phyloP scores from a whole-genome alignment of 2,888 invertebrate species.

The Diarsia dahlii region DNA sequence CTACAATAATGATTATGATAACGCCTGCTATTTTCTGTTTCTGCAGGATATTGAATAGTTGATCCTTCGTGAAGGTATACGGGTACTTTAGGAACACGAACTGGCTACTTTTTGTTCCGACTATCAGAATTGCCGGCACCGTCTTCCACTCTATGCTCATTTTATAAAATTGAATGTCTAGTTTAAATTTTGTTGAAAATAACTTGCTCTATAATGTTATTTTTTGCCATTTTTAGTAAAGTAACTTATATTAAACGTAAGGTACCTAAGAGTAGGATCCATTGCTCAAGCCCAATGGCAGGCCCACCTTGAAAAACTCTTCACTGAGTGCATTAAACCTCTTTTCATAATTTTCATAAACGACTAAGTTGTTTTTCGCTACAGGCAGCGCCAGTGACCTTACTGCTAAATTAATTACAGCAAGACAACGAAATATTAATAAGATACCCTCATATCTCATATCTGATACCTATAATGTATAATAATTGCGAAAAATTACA shows the following conservation, averaged over 20 bases:
- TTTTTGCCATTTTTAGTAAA: background rate
- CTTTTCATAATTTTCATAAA: constrained; percentile 42
- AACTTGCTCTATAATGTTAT: background rate
- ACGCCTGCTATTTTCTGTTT: constrained; percentile 46
- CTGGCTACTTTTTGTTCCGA: background rate
- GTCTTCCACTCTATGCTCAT: background rate
- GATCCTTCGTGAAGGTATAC: background rate
- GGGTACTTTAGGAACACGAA: background rate
- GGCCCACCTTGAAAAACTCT: background rate
- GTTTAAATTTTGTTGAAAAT: background rate
- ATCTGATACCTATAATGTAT: too few relatives aligned
- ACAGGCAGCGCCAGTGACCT: constrained; percentile 59
- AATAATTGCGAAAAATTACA: constrained; percentile 27
- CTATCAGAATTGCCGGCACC: background rate
- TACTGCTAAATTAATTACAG: constrained; percentile 66
- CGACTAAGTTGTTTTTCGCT: constrained; percentile 50
- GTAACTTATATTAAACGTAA: background rate
- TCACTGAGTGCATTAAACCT: constrained; percentile 25
- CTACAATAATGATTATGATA: constrained; percentile 71
- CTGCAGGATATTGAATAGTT: constrained; percentile 34
- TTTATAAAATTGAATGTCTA: background rate
- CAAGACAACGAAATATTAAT: constrained; percentile 59
- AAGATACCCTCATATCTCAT: constrained; percentile 36
- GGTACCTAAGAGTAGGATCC: background rate
- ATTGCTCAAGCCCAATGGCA: background rate